A percentile compares a stretch with the other conserved stretches of the same genome.
These are phyloP conservation scores for Cinara cedri DNA, from an alignment of 2,888 invertebrate genomes.

Conservation along the genomic window DNA sequence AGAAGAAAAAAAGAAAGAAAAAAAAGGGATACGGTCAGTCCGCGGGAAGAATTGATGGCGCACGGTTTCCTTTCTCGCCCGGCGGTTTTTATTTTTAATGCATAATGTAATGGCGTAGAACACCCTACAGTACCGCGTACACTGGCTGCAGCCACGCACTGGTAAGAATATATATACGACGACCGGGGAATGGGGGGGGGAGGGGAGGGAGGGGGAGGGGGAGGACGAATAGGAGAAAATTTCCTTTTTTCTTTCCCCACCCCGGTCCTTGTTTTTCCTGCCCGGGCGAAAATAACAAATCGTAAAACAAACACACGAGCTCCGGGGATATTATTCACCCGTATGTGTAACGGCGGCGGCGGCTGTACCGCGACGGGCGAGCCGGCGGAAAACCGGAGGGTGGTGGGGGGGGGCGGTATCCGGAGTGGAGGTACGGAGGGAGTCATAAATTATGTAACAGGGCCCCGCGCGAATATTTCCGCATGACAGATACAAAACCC, in stretches of 20 bases:
- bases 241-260: constrained; percentile 13
- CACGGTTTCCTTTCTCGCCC: constrained; percentile 52
- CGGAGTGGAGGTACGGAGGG: too few species aligned
- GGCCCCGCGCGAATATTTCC: constrained; percentile 55
- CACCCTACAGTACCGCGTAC: too few species aligned
- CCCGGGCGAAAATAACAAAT: constrained; percentile 53
- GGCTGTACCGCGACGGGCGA: constrained; percentile 18
- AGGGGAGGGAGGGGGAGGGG: too few species aligned
- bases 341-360: not conserved
- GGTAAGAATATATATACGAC: not conserved
- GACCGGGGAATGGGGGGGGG: not conserved
- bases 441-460: constrained; percentile 57
- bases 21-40: constrained; percentile 55
- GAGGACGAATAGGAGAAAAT: constrained; percentile 37
- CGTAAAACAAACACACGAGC: constrained; percentile 56
- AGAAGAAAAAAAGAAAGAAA: constrained; percentile 45
- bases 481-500: constrained; percentile 55
- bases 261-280: constrained; percentile 25
- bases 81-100: constrained; percentile 55
- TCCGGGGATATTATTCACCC: constrained; percentile 53
- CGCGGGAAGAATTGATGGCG: constrained; percentile 54
- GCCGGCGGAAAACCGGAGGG: not conserved
- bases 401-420: not conserved
- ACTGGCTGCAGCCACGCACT: too few species aligned
- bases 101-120: constrained; percentile 55